Percentiles rank a stretch among this genome's conserved stretches.
These are phyloP conservation scores for Physocephala rufipes DNA, from an alignment of 2,888 invertebrate species.

Conservation along the genomic window DNA sequence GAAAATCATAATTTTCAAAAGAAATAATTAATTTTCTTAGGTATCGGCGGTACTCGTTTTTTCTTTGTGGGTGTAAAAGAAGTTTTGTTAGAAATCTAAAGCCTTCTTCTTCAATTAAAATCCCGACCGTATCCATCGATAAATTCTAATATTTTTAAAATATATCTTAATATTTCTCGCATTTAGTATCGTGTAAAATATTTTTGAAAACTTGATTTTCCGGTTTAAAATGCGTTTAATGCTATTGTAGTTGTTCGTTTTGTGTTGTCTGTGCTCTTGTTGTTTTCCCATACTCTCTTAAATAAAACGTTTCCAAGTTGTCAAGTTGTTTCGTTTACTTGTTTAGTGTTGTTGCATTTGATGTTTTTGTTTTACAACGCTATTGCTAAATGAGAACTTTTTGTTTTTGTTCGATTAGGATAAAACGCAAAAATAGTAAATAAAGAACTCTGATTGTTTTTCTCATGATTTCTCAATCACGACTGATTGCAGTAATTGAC, in stretches of 20 bases:
- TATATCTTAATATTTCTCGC: conserved; percentile 25
- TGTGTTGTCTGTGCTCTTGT: conserved; percentile 5
- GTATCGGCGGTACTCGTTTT: too few species aligned
- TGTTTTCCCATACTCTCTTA: not conserved
- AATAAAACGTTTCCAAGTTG: not conserved
- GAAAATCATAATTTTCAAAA: too few species aligned
- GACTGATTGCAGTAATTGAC: not conserved
- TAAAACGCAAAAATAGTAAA: not conserved
- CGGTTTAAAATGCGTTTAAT: conserved; percentile 19
- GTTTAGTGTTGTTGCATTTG: not conserved
- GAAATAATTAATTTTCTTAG: too few species aligned
- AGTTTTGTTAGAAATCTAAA: too few species aligned
- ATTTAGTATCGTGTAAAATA: not conserved
- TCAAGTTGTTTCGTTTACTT: not conserved
- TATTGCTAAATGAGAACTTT: not conserved
- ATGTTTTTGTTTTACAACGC: not conserved
- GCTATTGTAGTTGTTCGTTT: conserved; percentile 1
- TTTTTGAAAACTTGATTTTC: conserved; percentile 29
- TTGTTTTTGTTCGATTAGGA: not conserved
- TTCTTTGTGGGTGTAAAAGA: too few species aligned
- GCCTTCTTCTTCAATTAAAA: too few species aligned
- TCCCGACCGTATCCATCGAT: too few species aligned
- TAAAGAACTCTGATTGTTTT: conserved; percentile 11
- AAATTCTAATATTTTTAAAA: too few species aligned
- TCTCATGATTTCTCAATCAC: conserved; percentile 24